Conservation (phyloP, 2,888 invertebrate species). For the Hypselothyrea guttata region DNA sequence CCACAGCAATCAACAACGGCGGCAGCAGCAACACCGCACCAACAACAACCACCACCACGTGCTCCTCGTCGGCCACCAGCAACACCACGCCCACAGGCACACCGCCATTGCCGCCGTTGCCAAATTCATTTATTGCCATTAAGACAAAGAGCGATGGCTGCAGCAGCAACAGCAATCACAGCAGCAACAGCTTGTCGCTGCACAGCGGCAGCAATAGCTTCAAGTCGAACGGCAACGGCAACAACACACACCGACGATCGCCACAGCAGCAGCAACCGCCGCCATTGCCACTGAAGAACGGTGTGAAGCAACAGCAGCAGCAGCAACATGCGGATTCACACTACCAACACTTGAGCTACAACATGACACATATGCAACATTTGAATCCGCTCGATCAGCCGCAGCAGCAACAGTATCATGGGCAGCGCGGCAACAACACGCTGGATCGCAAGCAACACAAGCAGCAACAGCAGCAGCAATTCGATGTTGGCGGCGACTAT, state of each 20-base stretch:
- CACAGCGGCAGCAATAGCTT: slow-evolving; percentile 70
- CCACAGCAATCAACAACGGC: slow-evolving; percentile 45
- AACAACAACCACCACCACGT: slow-evolving; percentile 53
- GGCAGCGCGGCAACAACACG: slow-evolving; percentile 63
- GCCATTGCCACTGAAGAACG: slow-evolving; percentile 58
- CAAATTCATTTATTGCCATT: slow-evolving; percentile 77
- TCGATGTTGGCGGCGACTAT: slow-evolving; percentile 59
- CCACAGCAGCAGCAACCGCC: slow-evolving; percentile 29
- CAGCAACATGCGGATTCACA: slow-evolving; percentile 56
- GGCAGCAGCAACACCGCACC: slow-evolving; percentile 52
- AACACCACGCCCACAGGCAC: slow-evolving; percentile 74
- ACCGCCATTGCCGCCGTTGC: slow-evolving; percentile 78
- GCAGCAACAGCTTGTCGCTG: slow-evolving; percentile 60
- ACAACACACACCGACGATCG: slow-evolving; percentile 58
- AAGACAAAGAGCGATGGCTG: slow-evolving; percentile 63
- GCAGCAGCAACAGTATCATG: slow-evolving; percentile 51
- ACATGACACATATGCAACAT: slow-evolving; percentile 63
- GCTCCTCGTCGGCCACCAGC: slow-evolving; percentile 63
- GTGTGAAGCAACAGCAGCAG: slow-evolving; percentile 53
- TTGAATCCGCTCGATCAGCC: slow-evolving; percentile 75
- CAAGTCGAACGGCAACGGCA: slow-evolving; percentile 66
- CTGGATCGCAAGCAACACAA: slow-evolving; percentile 63
- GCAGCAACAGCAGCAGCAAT: slow-evolving; percentile 22
- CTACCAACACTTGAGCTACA: slow-evolving; percentile 65
- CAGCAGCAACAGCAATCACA: slow-evolving; percentile 54